phyloP scores from a whole-genome alignment of 2,888 invertebrate genomes.

The Rhyacophila evoluta region DNA sequence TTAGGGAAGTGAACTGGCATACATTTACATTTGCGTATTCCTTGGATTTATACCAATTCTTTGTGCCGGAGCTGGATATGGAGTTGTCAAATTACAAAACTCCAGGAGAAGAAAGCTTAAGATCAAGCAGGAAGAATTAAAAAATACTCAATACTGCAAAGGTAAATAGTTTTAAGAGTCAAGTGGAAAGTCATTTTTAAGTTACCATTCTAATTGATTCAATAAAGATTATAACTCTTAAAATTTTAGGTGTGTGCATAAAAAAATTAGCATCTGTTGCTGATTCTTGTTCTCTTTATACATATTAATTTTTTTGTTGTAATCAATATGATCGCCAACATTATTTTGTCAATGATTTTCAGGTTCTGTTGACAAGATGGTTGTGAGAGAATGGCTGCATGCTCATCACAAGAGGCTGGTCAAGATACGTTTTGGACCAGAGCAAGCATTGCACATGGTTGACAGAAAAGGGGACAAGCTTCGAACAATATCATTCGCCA shows the following conservation, averaged over 20 bases:
- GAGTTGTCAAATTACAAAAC: conserved; percentile 92
- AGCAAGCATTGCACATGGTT: conserved; percentile 86
- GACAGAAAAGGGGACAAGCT: conserved; percentile 93
- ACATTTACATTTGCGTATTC: conserved; percentile 94
- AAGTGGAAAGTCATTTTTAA: too few relatives aligned
- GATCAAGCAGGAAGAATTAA: conserved; percentile 82
- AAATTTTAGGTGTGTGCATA: too few relatives aligned
- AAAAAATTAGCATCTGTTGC: too few relatives aligned
- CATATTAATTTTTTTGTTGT: too few relatives aligned
- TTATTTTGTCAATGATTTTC: too few relatives aligned
- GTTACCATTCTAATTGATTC: too few relatives aligned
- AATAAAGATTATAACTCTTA: too few relatives aligned
- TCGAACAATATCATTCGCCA: conserved; percentile 82
- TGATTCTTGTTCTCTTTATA: too few relatives aligned
- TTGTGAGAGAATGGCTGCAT: conserved; percentile 94
- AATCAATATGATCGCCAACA: too few relatives aligned
- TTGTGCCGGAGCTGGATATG: conserved; percentile 92
- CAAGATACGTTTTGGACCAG: conserved; percentile 91
- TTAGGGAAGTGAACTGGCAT: conserved; percentile 95
- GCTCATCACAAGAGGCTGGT: conserved; percentile 91
- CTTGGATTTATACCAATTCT: conserved; percentile 93
- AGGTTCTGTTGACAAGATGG: conserved; percentile 90
- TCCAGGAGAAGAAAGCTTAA: conserved; percentile 83
- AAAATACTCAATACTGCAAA: conserved; percentile 68
- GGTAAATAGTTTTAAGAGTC: too few relatives aligned